Evolutionary conservation across 1,140 invertebrate genomes (phyloP).

Genomic region (Zophobas atratus): DNA sequence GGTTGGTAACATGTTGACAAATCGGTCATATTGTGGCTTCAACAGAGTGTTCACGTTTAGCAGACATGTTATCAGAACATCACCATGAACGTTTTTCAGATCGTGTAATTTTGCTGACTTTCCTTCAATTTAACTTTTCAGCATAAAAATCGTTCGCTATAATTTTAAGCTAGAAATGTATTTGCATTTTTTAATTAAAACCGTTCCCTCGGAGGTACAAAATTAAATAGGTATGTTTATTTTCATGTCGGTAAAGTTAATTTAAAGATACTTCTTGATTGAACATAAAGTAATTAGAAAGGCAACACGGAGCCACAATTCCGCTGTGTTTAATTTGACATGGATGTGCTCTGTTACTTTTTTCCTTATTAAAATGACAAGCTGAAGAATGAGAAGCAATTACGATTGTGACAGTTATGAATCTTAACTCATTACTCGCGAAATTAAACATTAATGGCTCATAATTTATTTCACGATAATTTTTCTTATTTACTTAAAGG

Average conservation of each 20-base stretch:
- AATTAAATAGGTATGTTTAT: conserved; percentile 35
- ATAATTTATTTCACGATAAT: conserved; percentile 39
- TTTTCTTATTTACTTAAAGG: conserved; percentile 39
- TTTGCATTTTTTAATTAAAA: conserved; percentile 36
- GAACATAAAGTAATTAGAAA: conserved; percentile 28
- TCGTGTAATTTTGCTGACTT: not conserved
- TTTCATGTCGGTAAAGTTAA: conserved; percentile 24
- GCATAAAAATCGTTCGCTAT: conserved; percentile 3
- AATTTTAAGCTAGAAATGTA: conserved; percentile 25
- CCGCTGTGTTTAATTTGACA: conserved; percentile 23
- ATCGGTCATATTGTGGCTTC: conserved; percentile 16
- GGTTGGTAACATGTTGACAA: conserved; percentile 4
- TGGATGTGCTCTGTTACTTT: conserved; percentile 33
- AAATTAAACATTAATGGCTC: conserved; percentile 44
- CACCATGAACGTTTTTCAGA: too few species aligned
- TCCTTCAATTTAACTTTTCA: conserved; percentile 3
- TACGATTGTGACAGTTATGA: conserved; percentile 41
- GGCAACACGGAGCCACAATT: conserved; percentile 28
- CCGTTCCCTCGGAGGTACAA: conserved; percentile 20
- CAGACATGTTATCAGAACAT: not conserved
- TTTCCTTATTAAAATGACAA: conserved; percentile 42
- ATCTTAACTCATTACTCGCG: conserved; percentile 24
- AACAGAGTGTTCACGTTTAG: conserved; percentile 4
- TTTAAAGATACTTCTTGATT: conserved; percentile 26
- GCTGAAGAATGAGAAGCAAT: conserved; percentile 41